These are phyloP conservation scores for Parotia lawesii DNA, from an alignment of 2,113 vertebrate genomes.

Conservation along the genomic window DNA sequence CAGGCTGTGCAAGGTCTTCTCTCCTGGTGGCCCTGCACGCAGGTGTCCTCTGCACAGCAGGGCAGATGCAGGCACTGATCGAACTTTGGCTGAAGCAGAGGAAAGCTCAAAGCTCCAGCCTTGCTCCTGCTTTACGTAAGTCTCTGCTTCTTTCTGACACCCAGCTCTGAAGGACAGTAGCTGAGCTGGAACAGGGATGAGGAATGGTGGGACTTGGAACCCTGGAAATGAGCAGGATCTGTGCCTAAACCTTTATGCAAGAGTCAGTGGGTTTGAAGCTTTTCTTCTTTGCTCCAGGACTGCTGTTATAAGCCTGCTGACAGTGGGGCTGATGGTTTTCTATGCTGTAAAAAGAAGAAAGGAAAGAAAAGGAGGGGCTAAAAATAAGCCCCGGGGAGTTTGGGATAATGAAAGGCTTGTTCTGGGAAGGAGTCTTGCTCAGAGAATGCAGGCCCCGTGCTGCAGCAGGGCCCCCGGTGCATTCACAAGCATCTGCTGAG, in stretches of 20 bases:
- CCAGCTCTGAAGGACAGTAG: not conserved
- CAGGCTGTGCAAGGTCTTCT: not conserved
- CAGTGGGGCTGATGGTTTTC: not conserved
- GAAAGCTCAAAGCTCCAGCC: not conserved
- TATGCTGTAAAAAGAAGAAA: not conserved
- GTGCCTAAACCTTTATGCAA: not conserved
- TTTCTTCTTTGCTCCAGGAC: not conserved
- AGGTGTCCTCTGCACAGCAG: not conserved
- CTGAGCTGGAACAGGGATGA: not conserved
- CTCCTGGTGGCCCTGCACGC: not conserved
- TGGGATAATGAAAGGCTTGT: not conserved
- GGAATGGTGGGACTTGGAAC: not conserved
- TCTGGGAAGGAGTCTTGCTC: not conserved
- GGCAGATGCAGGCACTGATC: fast-evolving
- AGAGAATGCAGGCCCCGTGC: not conserved
- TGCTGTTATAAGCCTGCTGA: not conserved
- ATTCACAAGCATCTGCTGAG: not conserved
- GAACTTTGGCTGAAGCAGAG: not conserved
- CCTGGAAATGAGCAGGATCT: not conserved
- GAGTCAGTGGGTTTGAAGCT: not conserved
- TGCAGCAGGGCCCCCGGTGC: not conserved
- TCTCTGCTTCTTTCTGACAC: not conserved
- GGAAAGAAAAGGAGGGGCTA: conserved; percentile 10
- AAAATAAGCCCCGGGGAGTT: not conserved
- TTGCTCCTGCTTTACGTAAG: not conserved